Base-by-base conservation (phyloP, 2,888 invertebrate genomes). In the Pegoplata infirma region DNA sequence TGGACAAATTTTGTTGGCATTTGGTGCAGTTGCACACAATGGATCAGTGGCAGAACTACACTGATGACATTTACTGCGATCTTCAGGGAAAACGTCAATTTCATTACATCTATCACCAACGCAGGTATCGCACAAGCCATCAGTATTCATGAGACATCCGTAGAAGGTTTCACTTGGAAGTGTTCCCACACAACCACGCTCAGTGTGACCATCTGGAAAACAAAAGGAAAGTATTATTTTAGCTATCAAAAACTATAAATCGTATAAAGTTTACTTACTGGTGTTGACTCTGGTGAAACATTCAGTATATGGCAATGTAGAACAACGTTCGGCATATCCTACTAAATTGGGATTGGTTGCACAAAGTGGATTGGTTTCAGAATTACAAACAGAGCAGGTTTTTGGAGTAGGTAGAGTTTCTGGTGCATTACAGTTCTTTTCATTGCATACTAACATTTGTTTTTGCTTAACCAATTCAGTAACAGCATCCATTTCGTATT, bases 271-370 rank as follows among this genome's bases (percentile, higher is more conserved):
- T 28, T 19, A 76, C 81, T 81, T 83, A 85, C 84, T 21, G 53
- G 61, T 71, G 44, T 86, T 82, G n/a, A 89, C 75, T 10, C 83
- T 84, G 0, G 85, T 85, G 12, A 81, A 85, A 64, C 88, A 88
- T 19, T 86, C 80, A 0, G 86, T 85, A 63, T 86, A 88, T 1
- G 88, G 88, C n/a, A 83, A 5, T 0, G 28, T 2, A 0, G 84
- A 64, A 73, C 88, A 88, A 7, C 76, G 74, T n/a, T 71, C 47
- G 0, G 46, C 47, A 44, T 74, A 14, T 0, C 44, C n/a, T 3
- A 88, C 76, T 28, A 84, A 80, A 61, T 86, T 87, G 1, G 89
- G 89, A 67, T 86, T 84, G 0, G 85, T 88, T 8, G 88, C 89
- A 59, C 88, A 88, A 0, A 81, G 81, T 0, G 84, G 25, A 36